Evolutionary conservation across 92 coral and sea anemone genomes (phyloP), one percentile per base, ranked within the genome.

Genomic region (Virgularia gustaviana): DNA sequence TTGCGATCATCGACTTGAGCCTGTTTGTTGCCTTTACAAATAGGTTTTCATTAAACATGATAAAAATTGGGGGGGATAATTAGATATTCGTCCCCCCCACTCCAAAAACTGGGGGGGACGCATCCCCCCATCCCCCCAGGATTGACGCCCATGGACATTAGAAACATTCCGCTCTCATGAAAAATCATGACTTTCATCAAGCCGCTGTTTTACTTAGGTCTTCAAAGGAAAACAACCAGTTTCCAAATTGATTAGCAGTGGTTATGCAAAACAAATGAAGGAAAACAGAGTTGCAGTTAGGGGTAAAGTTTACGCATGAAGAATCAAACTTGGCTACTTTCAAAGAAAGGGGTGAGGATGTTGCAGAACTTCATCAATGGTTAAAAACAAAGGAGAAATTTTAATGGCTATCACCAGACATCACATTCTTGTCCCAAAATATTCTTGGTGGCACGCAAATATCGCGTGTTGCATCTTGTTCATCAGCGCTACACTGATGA

Each of bases 141-240:
- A n/a, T n/a, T n/a, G n/a, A n/a, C n/a, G n/a, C n/a, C n/a, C n/a
- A n/a, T n/a, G n/a, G 58, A 66, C 75, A 49, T 41, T 83, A 44
- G 83, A 77, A 81, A 83, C 41, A 65, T 83, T 83, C 71, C 71
- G 45, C 53, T 63, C 63, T 65, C 81, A 66, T 60, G 81, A 75
- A 79, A 73, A 65, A 56, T 74, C 72, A 19, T n/a, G 51, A 83
- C 64, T 78, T 63, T 75, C 87, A 75, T 73, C 75, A 73, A 30
- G 79, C 75, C 36, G 65, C 79, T 42, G 67, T 83, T 58, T 71
- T 62, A 52, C 44, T 68, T 72, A 39, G 51, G 43, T 76, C 79
- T 27, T 44, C 49, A 36, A 58, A 41, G 45, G 75, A 62, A 56
- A 65, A 57, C 78, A 77, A 25, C 39, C 62, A 58, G 82, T 83